Base-by-base conservation (phyloP, 2,888 invertebrate genomes). In the Arctia plantaginis region DNA sequence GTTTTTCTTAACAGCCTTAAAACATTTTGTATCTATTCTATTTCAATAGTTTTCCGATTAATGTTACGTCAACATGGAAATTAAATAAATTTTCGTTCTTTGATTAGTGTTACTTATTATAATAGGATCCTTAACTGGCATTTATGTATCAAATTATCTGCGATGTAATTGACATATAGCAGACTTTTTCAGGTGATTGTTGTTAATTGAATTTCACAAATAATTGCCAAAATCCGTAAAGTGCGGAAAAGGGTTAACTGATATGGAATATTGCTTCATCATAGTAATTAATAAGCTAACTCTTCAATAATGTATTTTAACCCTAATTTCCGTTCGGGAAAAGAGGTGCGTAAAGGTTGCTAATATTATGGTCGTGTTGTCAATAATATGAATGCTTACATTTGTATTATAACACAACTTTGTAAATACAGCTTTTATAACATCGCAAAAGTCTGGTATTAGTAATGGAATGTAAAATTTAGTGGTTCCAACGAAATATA, bases 191-290 rank as follows among this genome's bases (percentile, higher is more conserved):
- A 79, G 55, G 70, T 76, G 74, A 74, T 78, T 64, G 27, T 30
- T 75, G 74, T 73, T 70, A 55, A 64, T 76, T 27, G 55, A 66
- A 72, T 81, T 71, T 71, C 73, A 77, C 65, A 75, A 74, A 75
- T 69, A 69, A 33, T 44, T 20, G 72, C 67, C 68, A 65, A 69
- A 55, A 69, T 75, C 64, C 55, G 27, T 67, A 30, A n/a, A 55
- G 33, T 51, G 39, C 64, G 39, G 59, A 55, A 23, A 72, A 72
- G 75, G 72, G 71, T 74, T 74, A 71, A 67, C 68, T 39, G 65
- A 68, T 6, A 69, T 68, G 67, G 66, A 62, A 74, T 74, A 71
- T 41, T 65, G 68, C 71, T 69, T 41, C 68, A 71, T 75, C 71
- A 71, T 75, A 64, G 64, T 75, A 71, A 75, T 75, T 71, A 75